Base-by-base conservation (phyloP, 2,797 vertebrate species). In the Anableps anableps region DNA sequence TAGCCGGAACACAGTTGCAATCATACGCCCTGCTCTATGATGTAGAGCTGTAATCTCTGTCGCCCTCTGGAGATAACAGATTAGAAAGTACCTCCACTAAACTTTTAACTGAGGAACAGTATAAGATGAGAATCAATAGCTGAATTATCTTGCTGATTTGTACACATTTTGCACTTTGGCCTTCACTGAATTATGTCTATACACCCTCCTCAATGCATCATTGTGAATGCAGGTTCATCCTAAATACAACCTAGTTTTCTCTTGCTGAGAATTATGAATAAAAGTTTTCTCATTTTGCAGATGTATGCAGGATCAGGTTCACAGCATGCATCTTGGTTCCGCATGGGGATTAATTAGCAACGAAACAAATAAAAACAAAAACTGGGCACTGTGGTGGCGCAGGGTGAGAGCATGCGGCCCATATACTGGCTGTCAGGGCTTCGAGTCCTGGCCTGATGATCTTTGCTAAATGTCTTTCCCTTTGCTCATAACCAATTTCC, bases 31-130 rank as follows among this genome's bases (percentile, higher is more conserved):
- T 13, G 26, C 4, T 74, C 36, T 43, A 7, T 5, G n/a, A 2
- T 34, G 13, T 26, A 26, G 86, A 0, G n/a, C n/a, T 62, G n/a
- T 71, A 81, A 92, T 82, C 88, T 93, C 74, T 92, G 43, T 82
- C 88, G 91, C 93, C 92, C 92, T 90, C 94, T 94, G 92, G 93
- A 91, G 90, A 82, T 2, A 78, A 11, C 64, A 1, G 5, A 80
- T 50, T 26, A n/a, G 62, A 43, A n/a, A 45, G 38, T 7, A 71
- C 13, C 41, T 8, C 38, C 17, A 8, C 41, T 16, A n/a, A 45
- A 71, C 38, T 9, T 68, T 66, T 43, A 26, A 11, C 38, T 1
- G 36, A 71, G 9, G 11, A n/a, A n/a, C 2, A 45, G 14, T 17
- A 14, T 41, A 43, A 73, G 45, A 29, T 78, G 48, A 55, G 4